Evolutionary conservation across 2,888 invertebrate genomes (phyloP).

Genomic region (Bombylius major): DNA sequence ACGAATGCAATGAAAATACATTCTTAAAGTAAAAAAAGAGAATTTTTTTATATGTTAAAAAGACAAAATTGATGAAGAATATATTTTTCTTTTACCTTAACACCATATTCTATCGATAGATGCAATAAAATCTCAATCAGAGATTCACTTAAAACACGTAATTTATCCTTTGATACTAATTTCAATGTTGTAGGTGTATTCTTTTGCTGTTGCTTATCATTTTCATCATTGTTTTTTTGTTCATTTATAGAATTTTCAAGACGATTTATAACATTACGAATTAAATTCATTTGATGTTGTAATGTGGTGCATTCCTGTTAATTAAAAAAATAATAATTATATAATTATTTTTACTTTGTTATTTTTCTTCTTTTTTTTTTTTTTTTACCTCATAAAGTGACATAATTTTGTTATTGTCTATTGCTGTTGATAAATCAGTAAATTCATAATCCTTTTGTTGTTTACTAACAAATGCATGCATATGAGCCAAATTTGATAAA

Average conservation of each 20-base stretch:
- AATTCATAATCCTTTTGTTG: conserved; percentile 43
- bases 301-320: conserved; percentile 70
- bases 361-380: too few species aligned
- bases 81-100: conserved; percentile 23
- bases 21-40: conserved; percentile 18
- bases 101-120: conserved; percentile 49
- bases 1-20: conserved; percentile 31
- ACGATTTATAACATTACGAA: conserved; percentile 60
- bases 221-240: conserved; percentile 21
- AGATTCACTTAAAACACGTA: conserved; percentile 68
- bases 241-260: conserved; percentile 48
- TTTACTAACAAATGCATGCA: conserved; percentile 68
- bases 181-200: conserved; percentile 38
- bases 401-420: conserved; percentile 40
- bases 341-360: too few species aligned
- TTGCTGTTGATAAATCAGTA: background rate
- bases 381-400: conserved; percentile 38
- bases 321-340: too few species aligned
- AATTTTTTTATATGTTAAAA: too few species aligned
- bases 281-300: conserved; percentile 79
- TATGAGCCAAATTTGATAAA: conserved; percentile 67
- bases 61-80: too few species aligned
- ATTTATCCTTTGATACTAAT: conserved; percentile 66
- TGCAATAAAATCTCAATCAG: conserved; percentile 68
- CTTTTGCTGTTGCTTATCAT: background rate